A percentile compares a stretch with the other conserved stretches of the same genome.
phyloP scores from a whole-genome alignment of 2,888 invertebrate species.

The Eupithecia centaureata region DNA sequence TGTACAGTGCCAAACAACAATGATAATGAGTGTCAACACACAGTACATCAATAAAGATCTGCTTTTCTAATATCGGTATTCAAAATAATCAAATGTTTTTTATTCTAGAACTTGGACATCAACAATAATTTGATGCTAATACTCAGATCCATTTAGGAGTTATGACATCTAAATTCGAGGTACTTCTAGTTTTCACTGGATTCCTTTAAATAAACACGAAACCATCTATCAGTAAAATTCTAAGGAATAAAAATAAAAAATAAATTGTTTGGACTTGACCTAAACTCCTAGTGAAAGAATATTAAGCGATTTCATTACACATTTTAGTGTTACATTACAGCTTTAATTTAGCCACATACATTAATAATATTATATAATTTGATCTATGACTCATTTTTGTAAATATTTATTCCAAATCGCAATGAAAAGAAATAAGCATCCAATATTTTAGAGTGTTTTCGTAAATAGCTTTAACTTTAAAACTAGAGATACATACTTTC shows the following conservation, averaged over 20 bases:
- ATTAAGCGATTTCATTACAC: neutral
- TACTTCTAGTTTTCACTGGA: neutral
- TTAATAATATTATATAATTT: neutral
- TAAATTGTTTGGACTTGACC: neutral
- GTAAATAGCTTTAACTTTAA: neutral
- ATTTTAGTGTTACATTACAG: neutral
- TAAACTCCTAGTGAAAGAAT: neutral
- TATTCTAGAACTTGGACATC: too few relatives aligned
- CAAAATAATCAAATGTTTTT: too few relatives aligned
- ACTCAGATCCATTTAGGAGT: too few relatives aligned
- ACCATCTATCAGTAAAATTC: neutral
- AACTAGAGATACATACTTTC: neutral
- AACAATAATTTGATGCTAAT: too few relatives aligned
- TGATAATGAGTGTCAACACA: too few relatives aligned
- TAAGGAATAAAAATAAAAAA: slow-evolving; percentile 1
- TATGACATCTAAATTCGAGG: neutral
- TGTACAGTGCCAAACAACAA: too few relatives aligned
- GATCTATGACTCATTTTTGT: neutral
- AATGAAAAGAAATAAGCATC: neutral
- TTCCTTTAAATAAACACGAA: neutral
- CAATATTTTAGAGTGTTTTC: neutral
- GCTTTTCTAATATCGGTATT: too few relatives aligned
- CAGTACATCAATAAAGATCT: too few relatives aligned
- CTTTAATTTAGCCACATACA: too few relatives aligned
- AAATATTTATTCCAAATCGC: neutral